Percentiles rank a stretch among this genome's conserved stretches.
Conservation (phyloP, 2,888 invertebrate genomes). For the Cosmorhoe ocellata region DNA sequence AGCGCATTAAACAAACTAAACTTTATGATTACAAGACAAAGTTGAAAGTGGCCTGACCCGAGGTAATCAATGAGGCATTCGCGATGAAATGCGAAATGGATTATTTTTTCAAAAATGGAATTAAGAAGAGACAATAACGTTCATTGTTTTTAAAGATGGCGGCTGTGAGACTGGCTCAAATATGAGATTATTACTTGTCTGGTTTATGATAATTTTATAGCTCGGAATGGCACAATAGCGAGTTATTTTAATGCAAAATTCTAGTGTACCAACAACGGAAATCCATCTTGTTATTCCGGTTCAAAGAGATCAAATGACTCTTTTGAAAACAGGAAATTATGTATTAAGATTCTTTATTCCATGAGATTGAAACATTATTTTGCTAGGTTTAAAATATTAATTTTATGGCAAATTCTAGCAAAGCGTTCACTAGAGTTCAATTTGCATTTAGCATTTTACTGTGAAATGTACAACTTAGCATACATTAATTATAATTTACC, state of each 20-base stretch:
- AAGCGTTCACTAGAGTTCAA: not conserved
- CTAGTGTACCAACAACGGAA: constrained; percentile 54
- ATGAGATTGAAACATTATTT: constrained; percentile 29
- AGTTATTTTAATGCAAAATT: constrained; percentile 58
- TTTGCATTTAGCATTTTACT: too few relatives aligned
- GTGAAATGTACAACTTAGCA: too few relatives aligned
- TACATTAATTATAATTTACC: too few relatives aligned
- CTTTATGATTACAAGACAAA: constrained; percentile 43
- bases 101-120: constrained; percentile 83
- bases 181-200: constrained; percentile 73
- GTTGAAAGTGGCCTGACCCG: constrained; percentile 39
- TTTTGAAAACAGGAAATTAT: constrained; percentile 55
- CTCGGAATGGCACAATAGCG: constrained; percentile 60
- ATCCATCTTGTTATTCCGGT: constrained; percentile 59
- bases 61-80: constrained; percentile 68
- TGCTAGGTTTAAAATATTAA: constrained; percentile 4
- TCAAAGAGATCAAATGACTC: constrained; percentile 46
- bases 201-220: constrained; percentile 74
- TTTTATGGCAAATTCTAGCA: not conserved
- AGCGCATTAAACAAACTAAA: constrained; percentile 39
- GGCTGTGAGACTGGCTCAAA: constrained; percentile 64
- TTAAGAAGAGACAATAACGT: constrained; percentile 82
- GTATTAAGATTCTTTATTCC: constrained; percentile 48
- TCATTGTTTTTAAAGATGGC: constrained; percentile 82
- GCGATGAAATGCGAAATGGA: constrained; percentile 80